phyloP scores from a whole-genome alignment of 1,140 invertebrate genomes.

The Coptotermes formosanus region DNA sequence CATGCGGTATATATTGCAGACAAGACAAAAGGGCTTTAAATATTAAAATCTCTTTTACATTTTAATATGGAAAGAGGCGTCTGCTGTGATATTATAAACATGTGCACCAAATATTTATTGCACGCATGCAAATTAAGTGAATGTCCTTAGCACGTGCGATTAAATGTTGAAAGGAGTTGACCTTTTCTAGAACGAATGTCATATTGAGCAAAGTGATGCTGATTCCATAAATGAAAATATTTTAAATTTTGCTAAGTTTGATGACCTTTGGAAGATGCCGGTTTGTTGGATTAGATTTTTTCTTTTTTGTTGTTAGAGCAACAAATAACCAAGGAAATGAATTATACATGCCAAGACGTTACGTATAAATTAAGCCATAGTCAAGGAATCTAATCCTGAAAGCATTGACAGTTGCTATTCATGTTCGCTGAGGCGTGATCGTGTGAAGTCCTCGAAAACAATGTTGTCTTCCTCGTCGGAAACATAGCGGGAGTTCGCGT shows the following conservation, averaged over 20 bases:
- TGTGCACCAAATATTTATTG: too few species aligned
- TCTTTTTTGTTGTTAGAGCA: neutral
- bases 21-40: too few species aligned
- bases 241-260: neutral
- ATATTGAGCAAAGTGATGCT: too few species aligned
- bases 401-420: slow-evolving; percentile 46
- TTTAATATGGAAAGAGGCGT: too few species aligned
- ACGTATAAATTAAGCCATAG: neutral
- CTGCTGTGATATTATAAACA: too few species aligned
- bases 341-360: neutral
- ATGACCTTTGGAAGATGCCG: neutral
- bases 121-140: too few species aligned
- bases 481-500: slow-evolving; percentile 75
- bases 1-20: too few species aligned
- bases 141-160: too few species aligned
- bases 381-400: neutral
- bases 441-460: slow-evolving; percentile 86
- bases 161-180: too few species aligned
- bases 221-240: too few species aligned
- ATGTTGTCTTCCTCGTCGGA: slow-evolving; percentile 86
- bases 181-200: too few species aligned
- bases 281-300: neutral
- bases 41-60: too few species aligned
- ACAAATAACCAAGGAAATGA: neutral
- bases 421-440: slow-evolving; percentile 75